phyloP scores from a whole-genome alignment of 1,140 invertebrate species.

The Drosophila sp. region DNA sequence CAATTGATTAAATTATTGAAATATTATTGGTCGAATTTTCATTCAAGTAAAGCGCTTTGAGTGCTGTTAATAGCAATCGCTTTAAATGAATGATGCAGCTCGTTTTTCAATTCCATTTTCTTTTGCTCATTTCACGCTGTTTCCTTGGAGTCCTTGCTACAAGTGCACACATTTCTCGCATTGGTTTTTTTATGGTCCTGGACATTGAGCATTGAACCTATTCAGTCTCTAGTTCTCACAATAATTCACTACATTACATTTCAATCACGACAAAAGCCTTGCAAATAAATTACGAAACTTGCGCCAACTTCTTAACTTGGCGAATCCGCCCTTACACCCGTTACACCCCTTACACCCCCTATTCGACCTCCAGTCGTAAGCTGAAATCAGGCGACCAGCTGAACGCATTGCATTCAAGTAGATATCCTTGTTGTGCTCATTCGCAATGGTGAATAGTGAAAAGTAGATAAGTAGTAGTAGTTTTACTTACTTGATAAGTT shows the following conservation, averaged over 20 bases:
- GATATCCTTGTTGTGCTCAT: conserved; percentile 8
- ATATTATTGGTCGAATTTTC: no score
- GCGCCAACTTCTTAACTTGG: conserved; percentile 1
- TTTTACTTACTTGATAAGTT: conserved; percentile 91
- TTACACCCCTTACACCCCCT: neutral
- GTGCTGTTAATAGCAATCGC: conserved; percentile 2
- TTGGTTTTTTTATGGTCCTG: conserved; percentile 4
- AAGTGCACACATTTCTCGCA: neutral
- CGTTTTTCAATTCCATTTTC: conserved; percentile 29
- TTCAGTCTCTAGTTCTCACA: conserved; percentile 35
- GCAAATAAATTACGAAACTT: conserved; percentile 72
- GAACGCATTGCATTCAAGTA: conserved; percentile 23
- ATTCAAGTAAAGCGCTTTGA: no score
- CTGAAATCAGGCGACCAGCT: conserved; percentile 35
- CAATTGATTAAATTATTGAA: no score
- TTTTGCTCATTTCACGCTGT: conserved; percentile 5
- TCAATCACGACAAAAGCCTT: conserved; percentile 63
- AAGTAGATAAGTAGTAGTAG: neutral
- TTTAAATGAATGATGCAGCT: conserved; percentile 23
- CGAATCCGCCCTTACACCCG: neutral
- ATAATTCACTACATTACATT: conserved; percentile 62
- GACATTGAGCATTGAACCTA: neutral
- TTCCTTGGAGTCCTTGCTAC: neutral
- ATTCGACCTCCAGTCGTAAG: neutral
- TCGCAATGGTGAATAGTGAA: neutral